phyloP scores from a whole-genome alignment of 1,140 invertebrate genomes.

The Dendroctonus ponderosae region DNA sequence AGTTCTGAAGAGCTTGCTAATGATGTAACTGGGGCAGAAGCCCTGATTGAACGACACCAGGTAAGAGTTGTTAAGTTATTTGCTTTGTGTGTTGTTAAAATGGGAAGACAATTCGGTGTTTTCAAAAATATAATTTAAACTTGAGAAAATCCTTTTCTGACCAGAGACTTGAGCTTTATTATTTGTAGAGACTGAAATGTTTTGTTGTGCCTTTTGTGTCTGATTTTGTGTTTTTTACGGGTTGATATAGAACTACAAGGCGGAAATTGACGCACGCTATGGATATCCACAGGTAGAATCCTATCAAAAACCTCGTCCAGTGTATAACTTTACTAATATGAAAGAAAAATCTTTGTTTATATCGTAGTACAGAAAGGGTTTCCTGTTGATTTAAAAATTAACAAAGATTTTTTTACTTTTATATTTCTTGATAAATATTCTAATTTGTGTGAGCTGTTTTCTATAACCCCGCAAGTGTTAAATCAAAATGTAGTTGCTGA shows the following conservation, averaged over 20 bases:
- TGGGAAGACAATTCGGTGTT: not conserved
- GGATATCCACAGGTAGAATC: constrained; percentile 68
- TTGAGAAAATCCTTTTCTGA: too few relatives aligned
- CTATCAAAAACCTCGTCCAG: constrained; percentile 6
- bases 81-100: constrained; percentile 3
- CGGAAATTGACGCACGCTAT: constrained; percentile 90
- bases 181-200: constrained; percentile 8
- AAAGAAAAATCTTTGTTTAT: constrained; percentile 21
- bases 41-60: constrained; percentile 96
- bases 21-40: constrained; percentile 98
- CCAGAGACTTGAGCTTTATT: not conserved
- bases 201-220: constrained; percentile 42
- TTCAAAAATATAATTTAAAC: not conserved
- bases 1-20: constrained; percentile 98
- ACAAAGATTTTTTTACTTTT: too few relatives aligned
- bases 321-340: constrained; percentile 21
- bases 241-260: constrained; percentile 76
- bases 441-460: too few relatives aligned
- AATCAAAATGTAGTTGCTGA: too few relatives aligned
- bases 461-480: too few relatives aligned
- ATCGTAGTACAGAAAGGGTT: too few relatives aligned
- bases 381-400: too few relatives aligned
- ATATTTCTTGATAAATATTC: too few relatives aligned
- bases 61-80: constrained; percentile 55
- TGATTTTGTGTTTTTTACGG: constrained; percentile 36